Evolutionary conservation across 2,113 vertebrate species (phyloP).

Genomic region (Takifugu flavidus): DNA sequence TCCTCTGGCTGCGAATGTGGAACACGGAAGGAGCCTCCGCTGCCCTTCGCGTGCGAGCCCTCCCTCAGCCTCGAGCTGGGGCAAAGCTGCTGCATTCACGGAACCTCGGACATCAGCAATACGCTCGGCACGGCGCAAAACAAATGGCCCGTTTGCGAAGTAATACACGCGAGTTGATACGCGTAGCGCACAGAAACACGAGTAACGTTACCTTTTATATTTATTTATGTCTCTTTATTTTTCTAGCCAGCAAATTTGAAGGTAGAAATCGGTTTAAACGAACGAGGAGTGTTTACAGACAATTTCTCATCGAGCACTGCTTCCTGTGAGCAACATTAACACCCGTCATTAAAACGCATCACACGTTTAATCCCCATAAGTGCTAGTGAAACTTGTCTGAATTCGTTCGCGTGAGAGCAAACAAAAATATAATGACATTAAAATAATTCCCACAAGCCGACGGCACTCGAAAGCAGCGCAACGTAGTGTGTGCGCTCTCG

Average conservation of each 20-base stretch:
- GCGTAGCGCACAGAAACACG: too few relatives aligned
- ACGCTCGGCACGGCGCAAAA: too few relatives aligned
- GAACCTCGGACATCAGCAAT: background rate
- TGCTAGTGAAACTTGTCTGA: background rate
- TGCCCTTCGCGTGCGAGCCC: constrained; percentile 64
- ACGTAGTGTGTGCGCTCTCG: constrained; percentile 17
- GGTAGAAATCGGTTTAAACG: background rate
- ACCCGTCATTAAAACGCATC: too few relatives aligned
- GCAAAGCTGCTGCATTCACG: constrained; percentile 25
- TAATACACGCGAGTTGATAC: too few relatives aligned
- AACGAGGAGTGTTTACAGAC: background rate
- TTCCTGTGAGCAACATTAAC: too few relatives aligned
- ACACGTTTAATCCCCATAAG: too few relatives aligned
- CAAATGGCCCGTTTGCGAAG: too few relatives aligned
- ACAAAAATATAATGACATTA: background rate
- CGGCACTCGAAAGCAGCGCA: constrained; percentile 30
- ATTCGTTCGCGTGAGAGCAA: background rate
- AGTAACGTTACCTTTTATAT: background rate
- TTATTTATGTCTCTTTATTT: background rate
- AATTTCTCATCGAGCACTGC: too few relatives aligned
- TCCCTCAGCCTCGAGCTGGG: constrained; percentile 24
- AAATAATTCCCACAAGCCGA: background rate
- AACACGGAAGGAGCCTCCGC: background rate
- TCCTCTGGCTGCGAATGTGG: background rate
- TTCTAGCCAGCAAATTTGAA: background rate